These are phyloP conservation scores for Machaerirhynchus nigripectus DNA, from an alignment of 2,113 vertebrate genomes.

Conservation along the genomic window DNA sequence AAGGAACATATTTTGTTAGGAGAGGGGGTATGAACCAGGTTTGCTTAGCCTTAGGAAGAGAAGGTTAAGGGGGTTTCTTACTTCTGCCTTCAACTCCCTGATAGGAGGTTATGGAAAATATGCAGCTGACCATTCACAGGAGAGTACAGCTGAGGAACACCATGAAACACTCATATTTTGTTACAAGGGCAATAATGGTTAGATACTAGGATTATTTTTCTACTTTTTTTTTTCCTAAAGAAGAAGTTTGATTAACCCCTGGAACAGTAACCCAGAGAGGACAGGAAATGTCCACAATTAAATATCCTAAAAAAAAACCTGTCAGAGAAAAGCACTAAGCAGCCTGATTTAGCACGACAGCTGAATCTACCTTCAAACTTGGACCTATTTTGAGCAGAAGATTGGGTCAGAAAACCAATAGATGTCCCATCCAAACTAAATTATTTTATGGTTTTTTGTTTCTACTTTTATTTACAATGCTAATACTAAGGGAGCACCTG, in stretches of 20 bases:
- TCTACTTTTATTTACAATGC: not conserved
- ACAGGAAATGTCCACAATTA: not conserved
- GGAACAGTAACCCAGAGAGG: not conserved
- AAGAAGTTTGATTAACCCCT: not conserved
- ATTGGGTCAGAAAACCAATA: not conserved
- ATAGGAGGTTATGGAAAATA: not conserved
- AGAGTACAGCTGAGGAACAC: not conserved
- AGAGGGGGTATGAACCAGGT: not conserved
- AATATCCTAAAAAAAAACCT: not conserved
- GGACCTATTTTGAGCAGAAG: not conserved
- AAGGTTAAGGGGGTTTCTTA: not conserved
- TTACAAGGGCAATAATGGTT: not conserved
- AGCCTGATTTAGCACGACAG: not conserved
- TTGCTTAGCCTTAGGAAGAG: not conserved
- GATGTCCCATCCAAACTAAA: not conserved
- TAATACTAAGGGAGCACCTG: not conserved
- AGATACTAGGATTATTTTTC: not conserved
- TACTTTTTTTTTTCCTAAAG: not conserved
- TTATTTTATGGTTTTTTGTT: not conserved
- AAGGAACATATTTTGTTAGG: not conserved
- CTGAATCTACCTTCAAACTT: not conserved
- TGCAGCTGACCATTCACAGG: not conserved
- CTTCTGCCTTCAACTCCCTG: not conserved
- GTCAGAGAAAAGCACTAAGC: not conserved
- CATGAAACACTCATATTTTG: not conserved